These are phyloP conservation scores for Thamnophis elegans DNA, from an alignment of 2,797 vertebrate species.

Conservation along the genomic window DNA sequence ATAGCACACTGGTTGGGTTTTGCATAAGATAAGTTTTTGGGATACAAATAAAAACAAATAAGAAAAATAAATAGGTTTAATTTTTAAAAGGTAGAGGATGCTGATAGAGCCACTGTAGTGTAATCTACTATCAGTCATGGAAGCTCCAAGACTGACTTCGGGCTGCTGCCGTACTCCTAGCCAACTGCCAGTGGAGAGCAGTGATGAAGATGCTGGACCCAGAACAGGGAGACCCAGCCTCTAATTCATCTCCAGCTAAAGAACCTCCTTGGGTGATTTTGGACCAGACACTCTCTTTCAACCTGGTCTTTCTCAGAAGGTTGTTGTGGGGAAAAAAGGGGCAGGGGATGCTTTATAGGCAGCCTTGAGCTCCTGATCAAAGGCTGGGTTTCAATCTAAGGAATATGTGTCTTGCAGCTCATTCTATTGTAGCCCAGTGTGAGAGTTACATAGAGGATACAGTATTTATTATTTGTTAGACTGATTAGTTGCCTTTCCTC, in stretches of 20 bases:
- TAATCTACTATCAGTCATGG: background rate
- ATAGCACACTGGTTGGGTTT: background rate
- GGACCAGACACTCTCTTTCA: fast-evolving
- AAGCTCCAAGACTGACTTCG: background rate
- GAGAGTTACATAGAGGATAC: background rate
- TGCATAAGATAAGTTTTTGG: background rate
- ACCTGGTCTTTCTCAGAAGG: background rate
- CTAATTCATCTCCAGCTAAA: background rate
- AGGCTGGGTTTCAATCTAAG: background rate
- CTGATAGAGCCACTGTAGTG: background rate
- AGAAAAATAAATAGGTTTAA: background rate
- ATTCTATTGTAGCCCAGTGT: background rate
- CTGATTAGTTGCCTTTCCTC: background rate
- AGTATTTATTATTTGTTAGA: background rate
- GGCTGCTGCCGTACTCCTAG: background rate
- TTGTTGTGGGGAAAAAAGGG: background rate
- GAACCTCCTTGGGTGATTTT: background rate
- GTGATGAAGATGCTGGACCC: background rate
- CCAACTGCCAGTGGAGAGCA: background rate
- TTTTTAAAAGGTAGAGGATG: background rate
- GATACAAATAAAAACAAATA: background rate
- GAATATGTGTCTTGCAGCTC: background rate
- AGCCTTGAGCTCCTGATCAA: background rate
- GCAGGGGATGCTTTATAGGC: background rate
- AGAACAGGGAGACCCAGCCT: background rate